Base-by-base conservation (phyloP, 2,888 invertebrate species). In the Catonia carolina region DNA sequence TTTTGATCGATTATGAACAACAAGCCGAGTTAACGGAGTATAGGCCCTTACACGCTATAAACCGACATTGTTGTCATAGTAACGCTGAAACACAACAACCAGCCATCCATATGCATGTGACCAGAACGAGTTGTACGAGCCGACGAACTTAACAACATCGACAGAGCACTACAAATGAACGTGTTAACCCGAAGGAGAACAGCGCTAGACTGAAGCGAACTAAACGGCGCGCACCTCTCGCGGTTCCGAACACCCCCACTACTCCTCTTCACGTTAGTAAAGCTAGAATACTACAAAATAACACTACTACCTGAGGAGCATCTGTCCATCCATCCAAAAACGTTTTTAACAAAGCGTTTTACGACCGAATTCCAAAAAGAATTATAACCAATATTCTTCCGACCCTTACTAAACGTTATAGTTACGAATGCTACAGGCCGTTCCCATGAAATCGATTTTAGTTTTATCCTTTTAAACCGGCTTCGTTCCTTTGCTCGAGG, bases 391-490 rank as follows among this genome's bases (percentile, higher is more conserved):
- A 27, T 27, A 4, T 27, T 4, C 27, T 8, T 8, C 8, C 22
- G 22, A 45, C 45, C 7, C 4, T 15, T 8, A 27, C 45, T 14
- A 14, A 23, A 45, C 22, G 22, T 22, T 22, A 18, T 15, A 12
- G n/a, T 20, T 20, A 14, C 33, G 33, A 33, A 33, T 10, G 15
- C 37, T 37, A 15, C 8, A 14, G 45, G 27, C 12, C 10, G 45
- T 45, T 45, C 45, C 45, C 45, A 45, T 45, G 45, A 45, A 45
- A 45, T 45, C 45, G 45, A 45, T 45, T 45, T 45, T 20, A 14
- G 45, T 20, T 45, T 45, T 45, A 45, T 45, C 45, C 45, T 27
- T 45, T 41, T 14, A 45, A 45, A 45, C 27, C 27, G 27, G 27
- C 27, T 27, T 27, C 8, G 5, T 27, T 27, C 27, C 8, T 27